Evolutionary conservation across 2,113 vertebrate species (phyloP), one percentile per base, ranked within the genome.

Genomic region (Platichthys flesus): DNA sequence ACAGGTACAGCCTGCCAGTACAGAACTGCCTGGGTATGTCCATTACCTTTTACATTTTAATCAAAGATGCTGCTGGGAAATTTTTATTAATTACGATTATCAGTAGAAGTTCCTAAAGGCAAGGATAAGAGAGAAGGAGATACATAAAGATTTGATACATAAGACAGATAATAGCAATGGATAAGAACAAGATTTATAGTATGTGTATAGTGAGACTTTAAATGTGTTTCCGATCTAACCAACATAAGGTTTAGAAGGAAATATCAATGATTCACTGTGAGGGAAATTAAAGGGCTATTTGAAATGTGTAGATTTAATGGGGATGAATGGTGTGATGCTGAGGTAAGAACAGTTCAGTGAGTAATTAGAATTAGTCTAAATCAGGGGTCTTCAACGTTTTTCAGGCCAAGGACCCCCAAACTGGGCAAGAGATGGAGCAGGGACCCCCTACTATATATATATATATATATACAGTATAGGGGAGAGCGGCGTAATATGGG

Each of bases 151-250:
- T 74, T 81, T 58, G 77, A 89, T 85, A 67, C 85, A 88, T 73
- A 71, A 56, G 67, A 71, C 20, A 9, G 82, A 91, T 84, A 76
- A 63, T n/a, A 68, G 47, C 12, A 60, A 64, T 7, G 14, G 79
- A 79, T 87, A 88, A 90, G 76, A 52, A 56, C 61, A 70, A 76
- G 85, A 92, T 86, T 85, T 70, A 86, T 81, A 67, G 81, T 57
- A 45, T 69, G 59, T 65, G 61, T 71, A 65, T 78, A 71, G 52
- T 54, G 47, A 70, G 76, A 79, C 20, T 54, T 67, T 55, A 42
- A 76, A 58, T 23, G 24, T 18, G 42, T 15, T 12, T 66, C 75
- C 89, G 88, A 88, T 88, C 82, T 74, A 2, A 54, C 55, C 14
- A 24, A 74, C 14, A 42, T 75, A 74, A 62, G 20, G 49, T 75